phyloP scores from a whole-genome alignment of 2,113 vertebrate species.

The Aix galericulata region DNA sequence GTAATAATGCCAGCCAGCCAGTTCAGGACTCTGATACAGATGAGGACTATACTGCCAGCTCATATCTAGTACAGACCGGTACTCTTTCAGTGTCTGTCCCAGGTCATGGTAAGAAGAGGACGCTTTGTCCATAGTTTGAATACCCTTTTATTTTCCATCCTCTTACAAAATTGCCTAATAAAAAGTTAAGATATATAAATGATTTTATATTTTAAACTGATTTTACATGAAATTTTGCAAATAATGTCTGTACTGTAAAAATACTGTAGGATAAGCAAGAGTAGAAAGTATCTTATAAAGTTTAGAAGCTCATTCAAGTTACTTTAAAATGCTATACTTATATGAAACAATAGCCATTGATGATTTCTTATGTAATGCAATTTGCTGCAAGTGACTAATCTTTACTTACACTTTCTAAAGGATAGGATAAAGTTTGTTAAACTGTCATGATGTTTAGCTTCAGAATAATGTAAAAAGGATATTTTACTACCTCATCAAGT shows the following conservation, averaged over 20 bases:
- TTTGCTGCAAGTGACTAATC: background rate
- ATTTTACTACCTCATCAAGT: background rate
- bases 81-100: constrained; percentile 65
- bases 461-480: background rate
- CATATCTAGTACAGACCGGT: constrained; percentile 70
- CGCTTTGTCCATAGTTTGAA: constrained; percentile 58
- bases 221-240: background rate
- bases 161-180: constrained; percentile 8
- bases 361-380: background rate
- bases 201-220: background rate
- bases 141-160: constrained; percentile 46
- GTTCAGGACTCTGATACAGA: constrained; percentile 83
- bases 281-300: background rate
- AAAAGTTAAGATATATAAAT: background rate
- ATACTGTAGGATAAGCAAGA: background rate
- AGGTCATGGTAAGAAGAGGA: constrained; percentile 77
- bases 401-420: background rate
- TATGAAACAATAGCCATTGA: background rate
- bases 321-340: background rate
- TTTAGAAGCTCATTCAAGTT: background rate
- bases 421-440: background rate
- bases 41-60: constrained; percentile 76
- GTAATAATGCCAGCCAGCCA: constrained; percentile 79
- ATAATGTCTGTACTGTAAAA: background rate
- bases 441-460: background rate